phyloP scores from a whole-genome alignment of 1,140 invertebrate genomes.

The Stenopsyche tienmushanensis region DNA sequence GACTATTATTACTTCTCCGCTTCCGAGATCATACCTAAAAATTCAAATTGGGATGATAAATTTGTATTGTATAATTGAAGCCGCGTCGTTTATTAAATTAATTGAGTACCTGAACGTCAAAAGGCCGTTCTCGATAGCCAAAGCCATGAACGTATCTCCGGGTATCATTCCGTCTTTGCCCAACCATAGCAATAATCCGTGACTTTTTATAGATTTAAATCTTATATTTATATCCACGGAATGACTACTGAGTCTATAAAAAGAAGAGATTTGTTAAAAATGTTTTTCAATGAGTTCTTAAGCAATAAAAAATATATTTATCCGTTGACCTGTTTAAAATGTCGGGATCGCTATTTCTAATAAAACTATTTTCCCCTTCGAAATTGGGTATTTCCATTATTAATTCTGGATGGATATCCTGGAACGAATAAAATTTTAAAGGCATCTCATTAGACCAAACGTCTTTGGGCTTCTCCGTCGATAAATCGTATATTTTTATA shows the following conservation, averaged over 20 bases:
- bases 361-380: constrained; percentile 64
- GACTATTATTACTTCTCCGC: constrained; percentile 74
- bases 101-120: constrained; percentile 50
- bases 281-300: constrained; percentile 15
- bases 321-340: constrained; percentile 49
- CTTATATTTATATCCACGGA: constrained; percentile 80
- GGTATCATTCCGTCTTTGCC: constrained; percentile 67
- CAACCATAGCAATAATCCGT: constrained; percentile 87
- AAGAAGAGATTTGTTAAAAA: constrained; percentile 26
- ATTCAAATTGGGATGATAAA: constrained; percentile 44
- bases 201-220: constrained; percentile 65
- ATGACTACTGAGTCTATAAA: constrained; percentile 71
- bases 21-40: constrained; percentile 69
- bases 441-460: too few relatives aligned
- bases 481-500: too few relatives aligned
- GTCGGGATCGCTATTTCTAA: constrained; percentile 70
- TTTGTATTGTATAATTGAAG: neutral
- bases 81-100: neutral
- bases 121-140: constrained; percentile 77
- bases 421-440: neutral
- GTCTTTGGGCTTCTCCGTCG: too few relatives aligned
- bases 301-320: neutral
- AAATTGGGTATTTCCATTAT: constrained; percentile 57
- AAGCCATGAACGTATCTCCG: constrained; percentile 76
- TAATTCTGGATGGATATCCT: neutral